phyloP scores from a whole-genome alignment of 2,113 vertebrate species.

The Danio rerio region DNA sequence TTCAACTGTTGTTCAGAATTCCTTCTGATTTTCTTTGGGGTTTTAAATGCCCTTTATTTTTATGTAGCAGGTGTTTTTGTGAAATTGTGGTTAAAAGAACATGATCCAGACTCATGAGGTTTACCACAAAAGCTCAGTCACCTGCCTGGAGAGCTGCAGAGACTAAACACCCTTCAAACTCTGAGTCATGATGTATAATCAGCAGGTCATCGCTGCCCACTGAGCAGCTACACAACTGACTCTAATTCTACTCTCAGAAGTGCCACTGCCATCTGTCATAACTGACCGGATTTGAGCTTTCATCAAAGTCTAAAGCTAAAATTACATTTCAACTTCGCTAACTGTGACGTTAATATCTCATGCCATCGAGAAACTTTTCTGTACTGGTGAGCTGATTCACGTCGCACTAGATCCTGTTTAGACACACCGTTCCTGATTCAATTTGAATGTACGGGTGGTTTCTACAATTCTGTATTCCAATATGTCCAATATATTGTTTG shows the following conservation, averaged over 20 bases:
- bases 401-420: neutral
- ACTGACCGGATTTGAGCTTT: conserved; percentile 26
- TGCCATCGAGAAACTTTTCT: neutral
- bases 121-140: conserved; percentile 43
- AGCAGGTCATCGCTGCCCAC: conserved; percentile 56
- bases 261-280: conserved; percentile 36
- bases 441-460: neutral
- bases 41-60: neutral
- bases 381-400: neutral
- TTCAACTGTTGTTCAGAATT: neutral
- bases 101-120: conserved; percentile 18
- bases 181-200: conserved; percentile 55
- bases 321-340: conserved; percentile 14
- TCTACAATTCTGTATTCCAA: neutral
- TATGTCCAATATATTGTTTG: neutral
- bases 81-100: conserved; percentile 36
- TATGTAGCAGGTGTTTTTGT: conserved; percentile 29
- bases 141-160: conserved; percentile 32
- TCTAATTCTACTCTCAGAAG: conserved; percentile 43
- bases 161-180: conserved; percentile 43
- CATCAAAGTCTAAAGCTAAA: conserved; percentile 17
- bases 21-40: neutral
- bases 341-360: neutral
- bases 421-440: neutral
- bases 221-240: conserved; percentile 28